Evolutionary conservation across 2,797 vertebrate genomes (phyloP).

Genomic region (Pterois miles): DNA sequence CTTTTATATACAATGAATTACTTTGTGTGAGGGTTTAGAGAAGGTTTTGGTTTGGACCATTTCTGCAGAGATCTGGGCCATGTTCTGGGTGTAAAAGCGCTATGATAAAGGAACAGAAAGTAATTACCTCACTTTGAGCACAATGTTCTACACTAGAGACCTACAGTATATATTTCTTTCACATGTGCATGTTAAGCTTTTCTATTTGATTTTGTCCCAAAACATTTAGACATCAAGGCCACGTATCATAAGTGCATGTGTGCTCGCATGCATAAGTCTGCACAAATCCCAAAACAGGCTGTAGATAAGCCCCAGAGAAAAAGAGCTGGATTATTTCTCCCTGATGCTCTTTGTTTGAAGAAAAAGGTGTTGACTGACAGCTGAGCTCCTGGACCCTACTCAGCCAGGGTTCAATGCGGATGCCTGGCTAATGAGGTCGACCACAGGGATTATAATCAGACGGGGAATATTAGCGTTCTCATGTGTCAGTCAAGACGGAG

Average conservation of each 20-base stretch:
- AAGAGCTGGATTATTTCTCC: constrained; percentile 77
- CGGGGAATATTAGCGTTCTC: constrained; percentile 83
- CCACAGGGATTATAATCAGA: constrained; percentile 84
- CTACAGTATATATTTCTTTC: constrained; percentile 7
- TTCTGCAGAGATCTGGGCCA: constrained; percentile 26
- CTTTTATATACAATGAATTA: constrained; percentile 69
- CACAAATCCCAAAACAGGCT: constrained; percentile 70
- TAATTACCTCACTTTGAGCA: constrained; percentile 23
- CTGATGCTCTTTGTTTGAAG: constrained; percentile 79
- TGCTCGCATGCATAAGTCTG: constrained; percentile 44
- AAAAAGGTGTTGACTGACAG: constrained; percentile 86
- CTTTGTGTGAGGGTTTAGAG: constrained; percentile 65
- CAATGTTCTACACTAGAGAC: constrained; percentile 3
- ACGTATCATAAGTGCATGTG: constrained; percentile 34
- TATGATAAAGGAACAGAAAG: constrained; percentile 41
- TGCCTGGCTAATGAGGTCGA: constrained; percentile 87
- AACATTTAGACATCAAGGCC: constrained; percentile 42
- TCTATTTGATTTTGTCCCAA: constrained; percentile 31
- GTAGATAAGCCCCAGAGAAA: constrained; percentile 54
- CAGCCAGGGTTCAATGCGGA: constrained; percentile 84
- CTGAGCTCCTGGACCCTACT: constrained; percentile 76
- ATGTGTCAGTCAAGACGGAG: constrained; percentile 80
- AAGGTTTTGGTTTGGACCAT: constrained; percentile 38
- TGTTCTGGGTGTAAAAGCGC: constrained; percentile 26
- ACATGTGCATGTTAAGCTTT: constrained; percentile 19